Percentiles rank a stretch among this genome's conserved stretches.
Evolutionary conservation across 30 jellyfish, hydroid and myxozoan genomes (phyloP).

Genomic region (Nemopilema nomurai): DNA sequence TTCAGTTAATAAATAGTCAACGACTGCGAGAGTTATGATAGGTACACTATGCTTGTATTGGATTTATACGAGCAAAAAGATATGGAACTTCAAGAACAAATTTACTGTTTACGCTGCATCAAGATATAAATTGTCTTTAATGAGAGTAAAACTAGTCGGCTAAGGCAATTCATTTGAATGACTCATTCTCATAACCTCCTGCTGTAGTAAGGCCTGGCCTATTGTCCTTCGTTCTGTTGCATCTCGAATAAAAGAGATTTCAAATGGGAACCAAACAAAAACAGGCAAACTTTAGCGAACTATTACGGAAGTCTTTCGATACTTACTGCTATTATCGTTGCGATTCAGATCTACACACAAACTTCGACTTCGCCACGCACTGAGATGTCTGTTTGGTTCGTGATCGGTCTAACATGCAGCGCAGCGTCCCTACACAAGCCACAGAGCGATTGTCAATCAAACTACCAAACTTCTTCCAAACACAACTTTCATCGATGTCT

Average conservation of each 20-base stretch:
- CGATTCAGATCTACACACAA: neutral
- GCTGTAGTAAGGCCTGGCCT: neutral
- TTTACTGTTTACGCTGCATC: neutral
- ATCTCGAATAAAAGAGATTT: neutral
- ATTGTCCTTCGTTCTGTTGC: neutral
- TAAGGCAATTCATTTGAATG: neutral
- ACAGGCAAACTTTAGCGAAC: neutral
- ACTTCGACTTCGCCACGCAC: neutral
- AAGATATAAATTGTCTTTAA: neutral
- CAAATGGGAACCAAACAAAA: neutral
- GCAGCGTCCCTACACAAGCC: neutral
- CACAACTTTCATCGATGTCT: too few species aligned
- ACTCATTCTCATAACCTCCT: neutral
- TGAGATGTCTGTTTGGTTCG: neutral
- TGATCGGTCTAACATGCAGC: neutral
- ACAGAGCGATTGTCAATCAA: neutral
- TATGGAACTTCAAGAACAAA: neutral
- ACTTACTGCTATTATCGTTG: neutral
- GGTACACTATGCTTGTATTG: too few species aligned
- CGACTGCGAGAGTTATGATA: too few species aligned
- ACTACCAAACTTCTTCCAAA: neutral
- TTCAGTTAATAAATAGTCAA: neutral
- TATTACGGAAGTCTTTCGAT: neutral
- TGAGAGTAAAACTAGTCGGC: too few species aligned
- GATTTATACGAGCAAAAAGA: too few species aligned